phyloP scores from a whole-genome alignment of 2,888 invertebrate species.

The Eudasyphora cyanicolor region DNA sequence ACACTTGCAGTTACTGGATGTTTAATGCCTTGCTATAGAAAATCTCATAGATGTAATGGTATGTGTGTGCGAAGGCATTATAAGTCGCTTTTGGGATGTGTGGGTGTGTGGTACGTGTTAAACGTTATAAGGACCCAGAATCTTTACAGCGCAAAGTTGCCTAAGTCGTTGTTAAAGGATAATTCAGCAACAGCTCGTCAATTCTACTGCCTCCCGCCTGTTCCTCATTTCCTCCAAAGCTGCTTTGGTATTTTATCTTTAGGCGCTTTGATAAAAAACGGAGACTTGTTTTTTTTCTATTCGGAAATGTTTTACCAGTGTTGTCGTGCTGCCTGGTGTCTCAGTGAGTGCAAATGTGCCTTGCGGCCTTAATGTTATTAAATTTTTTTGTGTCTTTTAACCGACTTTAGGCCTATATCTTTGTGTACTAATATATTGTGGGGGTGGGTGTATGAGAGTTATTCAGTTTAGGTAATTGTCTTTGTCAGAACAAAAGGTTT shows the following conservation, averaged over 20 bases:
- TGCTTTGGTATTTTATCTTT: neutral
- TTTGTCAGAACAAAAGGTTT: too few species aligned
- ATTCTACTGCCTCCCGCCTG: neutral
- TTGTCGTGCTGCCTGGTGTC: neutral
- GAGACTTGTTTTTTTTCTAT: neutral
- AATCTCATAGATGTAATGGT: neutral
- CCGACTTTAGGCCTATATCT: neutral
- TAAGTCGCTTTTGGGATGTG: neutral
- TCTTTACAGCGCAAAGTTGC: neutral
- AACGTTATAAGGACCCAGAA: neutral
- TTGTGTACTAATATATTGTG: slow-evolving; percentile 12
- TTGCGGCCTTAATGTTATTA: slow-evolving; percentile 57
- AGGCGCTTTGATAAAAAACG: neutral
- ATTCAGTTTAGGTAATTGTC: slow-evolving; percentile 15
- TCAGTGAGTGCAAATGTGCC: slow-evolving; percentile 29
- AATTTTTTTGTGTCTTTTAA: slow-evolving; percentile 13
- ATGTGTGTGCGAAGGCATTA: neutral
- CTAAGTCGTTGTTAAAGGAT: neutral
- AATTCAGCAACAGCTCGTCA: neutral
- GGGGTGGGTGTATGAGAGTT: neutral
- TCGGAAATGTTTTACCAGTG: neutral
- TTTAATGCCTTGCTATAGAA: neutral
- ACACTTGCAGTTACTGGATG: neutral
- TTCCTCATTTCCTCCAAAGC: neutral
- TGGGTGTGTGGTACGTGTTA: neutral